A percentile compares a stretch with the other conserved stretches of the same genome.
Evolutionary conservation across 2,797 vertebrate genomes (phyloP).

Genomic region (Cercopithecus hamlyni): DNA sequence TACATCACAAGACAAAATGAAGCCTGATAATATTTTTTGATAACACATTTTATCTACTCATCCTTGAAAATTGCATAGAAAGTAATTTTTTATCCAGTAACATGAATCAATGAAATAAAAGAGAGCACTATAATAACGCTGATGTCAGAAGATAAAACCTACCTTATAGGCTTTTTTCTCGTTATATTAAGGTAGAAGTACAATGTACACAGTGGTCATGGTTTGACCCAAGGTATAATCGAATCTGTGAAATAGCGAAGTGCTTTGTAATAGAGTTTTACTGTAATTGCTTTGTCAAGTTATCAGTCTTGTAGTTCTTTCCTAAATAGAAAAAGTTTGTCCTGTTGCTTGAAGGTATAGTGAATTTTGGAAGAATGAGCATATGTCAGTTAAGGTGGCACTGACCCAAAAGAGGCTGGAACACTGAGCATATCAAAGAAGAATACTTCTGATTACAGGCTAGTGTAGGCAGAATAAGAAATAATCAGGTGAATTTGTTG

Average conservation of each 20-base stretch:
- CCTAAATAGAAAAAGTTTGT: constrained; percentile 20
- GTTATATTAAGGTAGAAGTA: constrained; percentile 35
- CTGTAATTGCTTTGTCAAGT: constrained; percentile 58
- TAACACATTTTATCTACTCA: constrained; percentile 52
- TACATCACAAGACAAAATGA: constrained; percentile 16
- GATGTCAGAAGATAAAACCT: constrained; percentile 39
- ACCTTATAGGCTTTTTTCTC: neutral
- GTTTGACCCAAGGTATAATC: constrained; percentile 56
- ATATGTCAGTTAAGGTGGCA: neutral
- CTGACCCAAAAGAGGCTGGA: neutral
- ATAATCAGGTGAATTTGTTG: neutral
- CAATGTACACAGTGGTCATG: constrained; percentile 1
- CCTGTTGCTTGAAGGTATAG: neutral
- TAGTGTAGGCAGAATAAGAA: neutral
- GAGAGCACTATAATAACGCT: neutral
- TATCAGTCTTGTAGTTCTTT: constrained; percentile 28
- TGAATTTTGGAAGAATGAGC: neutral
- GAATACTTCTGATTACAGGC: neutral
- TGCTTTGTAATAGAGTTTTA: constrained; percentile 61
- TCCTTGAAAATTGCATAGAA: constrained; percentile 63
- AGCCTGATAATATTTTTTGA: constrained; percentile 38
- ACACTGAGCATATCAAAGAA: neutral
- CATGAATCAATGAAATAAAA: constrained; percentile 51
- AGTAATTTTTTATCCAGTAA: constrained; percentile 16
- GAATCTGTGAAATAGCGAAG: constrained; percentile 60